phyloP scores from a whole-genome alignment of 2,797 vertebrate genomes.

The Sarcophilus harrisii region DNA sequence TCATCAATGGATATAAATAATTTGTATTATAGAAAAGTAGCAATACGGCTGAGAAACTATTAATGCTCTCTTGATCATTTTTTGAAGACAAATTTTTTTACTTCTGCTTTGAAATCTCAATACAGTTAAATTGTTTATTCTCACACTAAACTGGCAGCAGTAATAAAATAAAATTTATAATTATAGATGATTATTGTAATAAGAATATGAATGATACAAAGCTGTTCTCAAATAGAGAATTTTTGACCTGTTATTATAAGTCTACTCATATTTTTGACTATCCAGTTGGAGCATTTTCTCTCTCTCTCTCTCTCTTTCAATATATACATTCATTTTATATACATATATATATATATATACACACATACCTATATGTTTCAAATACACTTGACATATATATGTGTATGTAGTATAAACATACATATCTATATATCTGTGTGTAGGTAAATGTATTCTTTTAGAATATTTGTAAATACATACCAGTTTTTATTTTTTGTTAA shows the following conservation, averaged over 20 bases:
- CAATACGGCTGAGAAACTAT: not conserved
- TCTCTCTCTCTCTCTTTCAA: not conserved
- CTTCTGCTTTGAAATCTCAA: not conserved
- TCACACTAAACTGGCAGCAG: not conserved
- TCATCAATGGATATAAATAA: not conserved
- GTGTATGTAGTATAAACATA: not conserved
- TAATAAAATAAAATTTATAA: constrained; percentile 14
- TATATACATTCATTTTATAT: not conserved
- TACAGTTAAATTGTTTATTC: not conserved
- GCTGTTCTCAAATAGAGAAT: constrained; percentile 1
- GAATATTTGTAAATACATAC: not conserved
- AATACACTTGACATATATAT: not conserved
- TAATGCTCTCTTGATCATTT: not conserved
- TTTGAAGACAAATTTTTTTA: not conserved
- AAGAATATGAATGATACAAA: constrained; percentile 1
- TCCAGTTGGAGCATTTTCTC: not conserved
- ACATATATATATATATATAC: too few relatives aligned
- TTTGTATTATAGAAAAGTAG: not conserved
- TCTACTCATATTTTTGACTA: not conserved
- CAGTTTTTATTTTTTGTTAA: not conserved
- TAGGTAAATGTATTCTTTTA: not conserved
- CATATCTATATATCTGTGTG: not conserved
- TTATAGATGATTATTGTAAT: not conserved
- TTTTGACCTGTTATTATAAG: constrained; percentile 1
- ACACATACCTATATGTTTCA: not conserved